phyloP scores from a whole-genome alignment of 2,113 vertebrate species.

The Philantomba maxwellii region DNA sequence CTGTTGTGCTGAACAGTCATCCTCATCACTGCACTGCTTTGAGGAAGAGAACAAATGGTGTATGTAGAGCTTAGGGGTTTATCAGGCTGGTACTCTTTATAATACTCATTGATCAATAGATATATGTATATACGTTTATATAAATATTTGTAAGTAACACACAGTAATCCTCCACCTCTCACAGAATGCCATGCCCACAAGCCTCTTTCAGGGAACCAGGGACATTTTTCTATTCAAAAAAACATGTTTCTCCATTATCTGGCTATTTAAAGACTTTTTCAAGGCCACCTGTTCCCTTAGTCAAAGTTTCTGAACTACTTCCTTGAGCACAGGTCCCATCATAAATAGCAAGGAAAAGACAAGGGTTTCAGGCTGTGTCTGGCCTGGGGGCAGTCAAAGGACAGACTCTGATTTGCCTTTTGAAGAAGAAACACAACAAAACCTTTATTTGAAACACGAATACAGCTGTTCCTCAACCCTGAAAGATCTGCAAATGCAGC shows the following conservation, averaged over 20 bases:
- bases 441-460: constrained; percentile 87
- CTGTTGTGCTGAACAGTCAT: constrained; percentile 95
- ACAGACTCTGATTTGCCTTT: constrained; percentile 90
- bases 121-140: constrained; percentile 63
- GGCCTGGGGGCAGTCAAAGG: constrained; percentile 86
- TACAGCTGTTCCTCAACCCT: constrained; percentile 80
- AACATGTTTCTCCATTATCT: constrained; percentile 84
- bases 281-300: constrained; percentile 82
- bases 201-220: constrained; percentile 88
- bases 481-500: constrained; percentile 80
- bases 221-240: constrained; percentile 74
- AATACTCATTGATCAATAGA: constrained; percentile 83
- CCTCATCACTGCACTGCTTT: constrained; percentile 88
- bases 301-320: constrained; percentile 83
- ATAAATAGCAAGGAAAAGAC: constrained; percentile 75
- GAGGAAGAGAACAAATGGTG: constrained; percentile 87
- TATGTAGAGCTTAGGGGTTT: constrained; percentile 91
- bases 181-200: constrained; percentile 78
- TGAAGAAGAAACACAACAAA: constrained; percentile 92
- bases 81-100: constrained; percentile 89
- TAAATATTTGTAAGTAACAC: constrained; percentile 85
- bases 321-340: constrained; percentile 87
- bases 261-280: constrained; percentile 84
- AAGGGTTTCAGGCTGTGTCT: constrained; percentile 81
- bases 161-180: constrained; percentile 90